These are phyloP conservation scores for Canis aureus DNA, from an alignment of 2,113 vertebrate genomes.

Conservation along the genomic window DNA sequence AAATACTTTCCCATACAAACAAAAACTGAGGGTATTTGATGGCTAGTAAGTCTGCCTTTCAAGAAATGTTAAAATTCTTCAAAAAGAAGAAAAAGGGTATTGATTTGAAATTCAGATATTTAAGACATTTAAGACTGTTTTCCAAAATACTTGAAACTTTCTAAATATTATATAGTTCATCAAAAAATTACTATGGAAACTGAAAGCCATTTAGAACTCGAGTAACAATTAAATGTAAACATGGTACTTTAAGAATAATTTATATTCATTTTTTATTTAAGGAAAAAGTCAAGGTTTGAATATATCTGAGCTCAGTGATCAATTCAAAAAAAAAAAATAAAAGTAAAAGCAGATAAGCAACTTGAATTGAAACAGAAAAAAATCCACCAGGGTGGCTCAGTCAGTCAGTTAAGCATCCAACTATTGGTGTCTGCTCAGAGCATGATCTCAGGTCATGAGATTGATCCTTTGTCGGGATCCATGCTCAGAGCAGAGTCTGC, in stretches of 20 bases:
- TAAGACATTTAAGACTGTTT: neutral
- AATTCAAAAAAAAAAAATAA: neutral
- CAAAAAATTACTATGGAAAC: neutral
- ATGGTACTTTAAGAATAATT: neutral
- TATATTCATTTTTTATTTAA: conserved; percentile 11
- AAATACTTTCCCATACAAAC: neutral
- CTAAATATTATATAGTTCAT: neutral
- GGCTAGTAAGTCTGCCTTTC: neutral
- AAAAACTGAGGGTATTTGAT: neutral
- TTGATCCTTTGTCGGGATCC: neutral
- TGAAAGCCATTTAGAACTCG: neutral
- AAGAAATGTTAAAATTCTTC: neutral
- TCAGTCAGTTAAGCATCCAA: neutral
- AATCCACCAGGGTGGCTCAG: neutral
- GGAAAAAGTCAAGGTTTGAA: neutral
- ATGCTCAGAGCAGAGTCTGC: neutral
- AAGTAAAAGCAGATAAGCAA: neutral
- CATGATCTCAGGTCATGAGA: neutral
- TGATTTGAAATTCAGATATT: neutral
- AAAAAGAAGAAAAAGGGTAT: neutral
- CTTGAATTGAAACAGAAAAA: neutral
- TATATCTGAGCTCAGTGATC: neutral
- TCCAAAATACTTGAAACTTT: neutral
- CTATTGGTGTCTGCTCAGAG: neutral
- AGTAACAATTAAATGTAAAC: neutral